Conservation (phyloP, 2,113 vertebrate species). For the Shinisaurus crocodilurus region DNA sequence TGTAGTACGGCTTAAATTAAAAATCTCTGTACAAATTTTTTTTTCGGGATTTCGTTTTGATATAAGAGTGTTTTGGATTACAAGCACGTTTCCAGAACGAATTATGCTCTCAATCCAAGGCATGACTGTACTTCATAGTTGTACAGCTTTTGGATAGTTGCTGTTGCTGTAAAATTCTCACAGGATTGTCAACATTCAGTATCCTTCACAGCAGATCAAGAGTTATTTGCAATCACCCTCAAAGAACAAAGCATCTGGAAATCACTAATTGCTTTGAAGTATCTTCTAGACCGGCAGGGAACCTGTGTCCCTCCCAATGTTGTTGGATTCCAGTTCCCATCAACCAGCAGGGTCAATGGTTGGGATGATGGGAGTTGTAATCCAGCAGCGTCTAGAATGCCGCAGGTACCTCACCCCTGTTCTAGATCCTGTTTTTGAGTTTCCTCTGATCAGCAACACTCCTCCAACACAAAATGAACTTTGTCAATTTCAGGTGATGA, state of each 20-base stretch:
- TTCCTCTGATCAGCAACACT: neutral
- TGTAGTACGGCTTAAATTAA: too few relatives aligned
- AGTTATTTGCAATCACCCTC: neutral
- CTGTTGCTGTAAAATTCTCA: neutral
- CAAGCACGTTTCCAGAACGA: too few relatives aligned
- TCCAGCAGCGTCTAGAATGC: neutral
- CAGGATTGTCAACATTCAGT: neutral
- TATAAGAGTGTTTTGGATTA: too few relatives aligned
- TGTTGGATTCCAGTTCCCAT: neutral
- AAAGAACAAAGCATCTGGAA: neutral
- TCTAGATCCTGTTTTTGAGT: neutral
- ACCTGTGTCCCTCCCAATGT: neutral
- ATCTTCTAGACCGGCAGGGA: neutral
- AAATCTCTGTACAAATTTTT: too few relatives aligned
- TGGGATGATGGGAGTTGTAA: neutral
- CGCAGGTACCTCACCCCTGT: neutral
- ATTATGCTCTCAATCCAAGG: too few relatives aligned
- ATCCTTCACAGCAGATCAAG: neutral
- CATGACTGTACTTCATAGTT: neutral
- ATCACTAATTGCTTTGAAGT: slow-evolving; percentile 9
- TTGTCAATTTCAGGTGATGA: neutral
- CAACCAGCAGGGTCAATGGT: neutral
- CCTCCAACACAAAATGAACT: rapidly evolving
- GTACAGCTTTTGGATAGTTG: neutral
- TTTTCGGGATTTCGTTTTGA: too few relatives aligned